A percentile compares a stretch with the other conserved stretches of the same genome.
phyloP scores from a whole-genome alignment of 2,113 vertebrate species.

The Etheostoma cragini region DNA sequence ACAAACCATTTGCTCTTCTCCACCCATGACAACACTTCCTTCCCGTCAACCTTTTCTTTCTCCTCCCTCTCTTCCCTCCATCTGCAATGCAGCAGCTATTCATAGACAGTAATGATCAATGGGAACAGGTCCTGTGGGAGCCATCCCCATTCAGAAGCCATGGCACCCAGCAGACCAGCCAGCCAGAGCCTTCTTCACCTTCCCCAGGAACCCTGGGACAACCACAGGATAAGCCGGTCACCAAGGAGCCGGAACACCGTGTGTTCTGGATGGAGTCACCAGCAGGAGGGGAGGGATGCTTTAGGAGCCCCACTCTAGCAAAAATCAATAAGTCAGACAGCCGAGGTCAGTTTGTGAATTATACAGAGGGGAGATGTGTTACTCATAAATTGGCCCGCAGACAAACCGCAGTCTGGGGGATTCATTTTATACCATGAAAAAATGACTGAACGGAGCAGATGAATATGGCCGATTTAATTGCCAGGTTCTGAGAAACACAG shows the following conservation, averaged over 20 bases:
- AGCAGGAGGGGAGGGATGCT: slow-evolving; percentile 51
- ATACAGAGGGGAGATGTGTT: slow-evolving; percentile 62
- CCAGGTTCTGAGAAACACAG: slow-evolving; percentile 28
- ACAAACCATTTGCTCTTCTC: slow-evolving; percentile 47
- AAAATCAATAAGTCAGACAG: slow-evolving; percentile 77
- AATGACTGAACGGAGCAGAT: slow-evolving; percentile 40
- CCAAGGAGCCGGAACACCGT: slow-evolving; percentile 19
- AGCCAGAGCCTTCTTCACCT: slow-evolving; percentile 52
- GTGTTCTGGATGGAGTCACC: slow-evolving; percentile 53
- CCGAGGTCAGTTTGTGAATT: slow-evolving; percentile 73
- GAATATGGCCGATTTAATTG: slow-evolving; percentile 30
- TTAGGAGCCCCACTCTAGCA: slow-evolving; percentile 57
- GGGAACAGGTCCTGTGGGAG: slow-evolving; percentile 67
- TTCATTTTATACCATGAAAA: slow-evolving; percentile 52
- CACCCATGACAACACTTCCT: slow-evolving; percentile 21
- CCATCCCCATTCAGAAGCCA: slow-evolving; percentile 44
- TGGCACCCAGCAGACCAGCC: slow-evolving; percentile 38
- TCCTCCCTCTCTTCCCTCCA: slow-evolving; percentile 39
- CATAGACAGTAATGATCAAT: slow-evolving; percentile 69
- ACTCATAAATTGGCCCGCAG: slow-evolving; percentile 62
- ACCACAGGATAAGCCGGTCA: slow-evolving; percentile 38
- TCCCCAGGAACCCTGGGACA: slow-evolving; percentile 40
- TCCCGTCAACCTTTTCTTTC: slow-evolving; percentile 52
- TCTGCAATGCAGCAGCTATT: slow-evolving; percentile 81
- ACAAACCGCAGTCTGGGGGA: slow-evolving; percentile 25